Evolutionary conservation across 1,140 invertebrate species (phyloP), one percentile per base, ranked within the genome.

Genomic region (Solenopsis fugax): DNA sequence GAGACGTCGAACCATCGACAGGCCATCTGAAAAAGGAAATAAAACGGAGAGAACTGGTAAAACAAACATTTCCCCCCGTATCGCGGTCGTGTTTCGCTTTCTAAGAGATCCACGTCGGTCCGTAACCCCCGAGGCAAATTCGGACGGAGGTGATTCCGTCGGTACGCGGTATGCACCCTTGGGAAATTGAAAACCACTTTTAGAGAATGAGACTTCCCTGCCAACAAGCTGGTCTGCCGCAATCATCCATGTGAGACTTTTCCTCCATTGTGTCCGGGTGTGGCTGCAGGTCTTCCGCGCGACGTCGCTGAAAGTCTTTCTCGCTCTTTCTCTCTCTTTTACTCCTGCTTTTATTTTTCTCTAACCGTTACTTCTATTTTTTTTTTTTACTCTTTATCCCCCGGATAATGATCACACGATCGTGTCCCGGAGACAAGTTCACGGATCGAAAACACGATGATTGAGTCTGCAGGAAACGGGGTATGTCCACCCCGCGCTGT

Each of bases 151-250:
- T 75, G 69, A 62, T 18, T 45, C 18, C 37, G 85, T 87, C 65
- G 85, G 77, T 72, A 81, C 86, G 69, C 89, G 88, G 67, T 65
- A 94, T 94, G 94, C 94, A 95, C 94, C 94, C 94, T 95, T 94
- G 93, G 93, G 91, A 89, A 94, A 95, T 95, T 95, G 94, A 93
- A 93, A 94, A 94, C 93, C 94, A 95, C 92, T 95, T 94, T 93
- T 94, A 95, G 93, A 95, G 93, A 95, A 95, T 95, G 93, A 95
- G 94, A 95, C 94, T 95, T 95, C 93, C 94, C 95, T 95, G 95
- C 95, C 93, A 95, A 95, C 95, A 95, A 95, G 95, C 95, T 95
- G 94, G 93, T 94, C 93, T 95, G 94, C 94, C 93, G 92, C 93
- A 94, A 94, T 95, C 94, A 93, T 95, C 94, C 93, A 92, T 93